A percentile compares a stretch with the other conserved stretches of the same genome.
Conservation (phyloP, 2,113 vertebrate species). For the Cervus canadensis region DNA sequence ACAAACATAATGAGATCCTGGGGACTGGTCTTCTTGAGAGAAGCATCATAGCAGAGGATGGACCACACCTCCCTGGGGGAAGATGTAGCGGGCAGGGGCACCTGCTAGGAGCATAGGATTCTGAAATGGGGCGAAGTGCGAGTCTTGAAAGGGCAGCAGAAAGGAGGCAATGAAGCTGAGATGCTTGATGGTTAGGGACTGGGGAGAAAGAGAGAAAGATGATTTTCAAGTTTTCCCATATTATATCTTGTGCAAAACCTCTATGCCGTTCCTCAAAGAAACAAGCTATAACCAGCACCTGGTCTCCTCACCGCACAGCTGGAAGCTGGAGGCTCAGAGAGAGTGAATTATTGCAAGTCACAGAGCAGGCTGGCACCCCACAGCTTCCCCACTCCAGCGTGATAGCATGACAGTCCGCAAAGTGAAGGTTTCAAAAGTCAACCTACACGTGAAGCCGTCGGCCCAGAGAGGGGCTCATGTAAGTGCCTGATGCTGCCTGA, state of each 20-base stretch:
- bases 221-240: background rate
- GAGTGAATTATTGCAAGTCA: background rate
- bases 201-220: background rate
- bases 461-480: constrained; percentile 50
- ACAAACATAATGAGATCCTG: background rate
- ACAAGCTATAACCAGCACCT: background rate
- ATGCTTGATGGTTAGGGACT: background rate
- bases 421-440: background rate
- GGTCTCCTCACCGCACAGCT: background rate
- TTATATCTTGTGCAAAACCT: background rate
- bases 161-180: background rate
- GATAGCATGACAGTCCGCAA: background rate
- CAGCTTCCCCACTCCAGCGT: background rate
- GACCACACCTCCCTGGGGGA: background rate
- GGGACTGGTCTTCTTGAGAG: background rate
- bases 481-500: constrained; percentile 79
- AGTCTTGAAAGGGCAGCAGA: background rate
- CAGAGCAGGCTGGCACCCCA: background rate
- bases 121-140: background rate
- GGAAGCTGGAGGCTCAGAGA: background rate
- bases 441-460: constrained; percentile 81
- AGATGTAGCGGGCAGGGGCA: background rate
- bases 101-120: background rate
- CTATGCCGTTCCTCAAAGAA: background rate
- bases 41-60: background rate